These are phyloP conservation scores for Oryzias dopingdopingensis DNA, from an alignment of 2,797 vertebrate species.

Conservation along the genomic window DNA sequence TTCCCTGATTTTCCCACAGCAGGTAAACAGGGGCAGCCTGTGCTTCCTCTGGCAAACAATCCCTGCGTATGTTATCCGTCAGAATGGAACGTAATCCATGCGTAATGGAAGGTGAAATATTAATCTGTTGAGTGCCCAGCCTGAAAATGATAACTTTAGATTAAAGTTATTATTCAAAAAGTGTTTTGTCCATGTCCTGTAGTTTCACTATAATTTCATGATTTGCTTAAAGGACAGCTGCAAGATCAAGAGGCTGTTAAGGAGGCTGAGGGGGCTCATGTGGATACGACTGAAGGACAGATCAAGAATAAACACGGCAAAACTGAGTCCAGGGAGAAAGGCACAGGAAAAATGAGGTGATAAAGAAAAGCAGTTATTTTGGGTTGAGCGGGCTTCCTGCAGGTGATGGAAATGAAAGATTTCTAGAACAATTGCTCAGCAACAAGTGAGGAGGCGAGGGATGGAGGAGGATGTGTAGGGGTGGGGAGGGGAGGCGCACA, in stretches of 20 bases:
- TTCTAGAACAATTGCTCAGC: conserved; percentile 73
- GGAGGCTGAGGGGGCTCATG: not conserved
- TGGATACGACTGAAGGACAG: conserved; percentile 51
- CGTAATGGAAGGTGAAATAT: conserved; percentile 30
- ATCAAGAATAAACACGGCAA: conserved; percentile 65
- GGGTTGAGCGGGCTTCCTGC: conserved; percentile 72
- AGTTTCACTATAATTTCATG: not conserved
- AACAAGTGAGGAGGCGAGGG: conserved; percentile 56
- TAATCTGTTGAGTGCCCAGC: conserved; percentile 9
- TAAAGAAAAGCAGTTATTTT: conserved; percentile 78
- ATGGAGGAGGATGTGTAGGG: conserved; percentile 44
- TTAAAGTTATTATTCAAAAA: too few species aligned
- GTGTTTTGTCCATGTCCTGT: not conserved
- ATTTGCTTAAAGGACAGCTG: conserved; percentile 10
- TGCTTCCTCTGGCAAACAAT: not conserved
- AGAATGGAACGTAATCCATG: not conserved
- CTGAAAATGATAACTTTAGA: too few species aligned
- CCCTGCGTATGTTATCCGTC: not conserved
- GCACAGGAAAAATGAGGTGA: conserved; percentile 69
- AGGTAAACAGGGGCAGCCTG: conserved; percentile 12
- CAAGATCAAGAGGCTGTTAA: conserved; percentile 34
- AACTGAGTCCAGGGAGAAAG: conserved; percentile 68
- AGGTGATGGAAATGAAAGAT: conserved; percentile 78
- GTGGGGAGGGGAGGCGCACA: not conserved
- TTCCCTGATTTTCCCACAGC: conserved; percentile 2